Percentiles rank a stretch among this genome's conserved stretches.
Evolutionary conservation across 2,888 invertebrate species (phyloP).

Genomic region (Auanema freiburgensis): DNA sequence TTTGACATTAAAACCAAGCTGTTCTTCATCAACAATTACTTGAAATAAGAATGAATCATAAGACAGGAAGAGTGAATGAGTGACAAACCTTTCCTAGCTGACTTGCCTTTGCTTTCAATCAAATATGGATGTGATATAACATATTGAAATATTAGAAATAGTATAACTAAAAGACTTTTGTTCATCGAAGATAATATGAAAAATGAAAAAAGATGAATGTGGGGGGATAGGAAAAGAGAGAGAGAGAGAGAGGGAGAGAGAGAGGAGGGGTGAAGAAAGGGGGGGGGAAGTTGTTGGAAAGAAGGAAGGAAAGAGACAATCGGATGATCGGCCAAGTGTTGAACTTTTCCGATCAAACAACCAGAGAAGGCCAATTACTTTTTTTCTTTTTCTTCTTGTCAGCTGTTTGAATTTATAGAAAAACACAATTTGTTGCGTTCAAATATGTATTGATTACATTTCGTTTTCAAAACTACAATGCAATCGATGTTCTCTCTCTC

Average conservation of each 20-base stretch:
- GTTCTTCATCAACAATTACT: not conserved
- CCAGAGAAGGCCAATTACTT: constrained; percentile 2
- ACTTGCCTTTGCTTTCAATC: not conserved
- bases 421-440: not conserved
- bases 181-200: constrained; percentile 14
- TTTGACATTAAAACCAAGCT: too few species aligned
- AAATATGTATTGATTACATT: not conserved
- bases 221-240: not conserved
- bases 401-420: not conserved
- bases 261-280: constrained; percentile 7
- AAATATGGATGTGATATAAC: not conserved
- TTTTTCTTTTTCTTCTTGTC: constrained; percentile 1
- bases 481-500: not conserved
- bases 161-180: constrained; percentile 12
- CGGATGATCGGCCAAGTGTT: not conserved
- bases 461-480: not conserved
- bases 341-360: constrained; percentile 1
- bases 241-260: constrained; percentile 3
- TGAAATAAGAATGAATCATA: not conserved
- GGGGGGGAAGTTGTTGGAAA: constrained; percentile 9
- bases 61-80: too few species aligned
- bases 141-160: not conserved
- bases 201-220: constrained; percentile 15
- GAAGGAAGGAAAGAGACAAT: constrained; percentile 6
- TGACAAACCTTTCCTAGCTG: too few species aligned